A percentile compares a stretch with the other conserved stretches of the same genome.
phyloP scores from a whole-genome alignment of 2,888 invertebrate genomes.

The Automeris io region DNA sequence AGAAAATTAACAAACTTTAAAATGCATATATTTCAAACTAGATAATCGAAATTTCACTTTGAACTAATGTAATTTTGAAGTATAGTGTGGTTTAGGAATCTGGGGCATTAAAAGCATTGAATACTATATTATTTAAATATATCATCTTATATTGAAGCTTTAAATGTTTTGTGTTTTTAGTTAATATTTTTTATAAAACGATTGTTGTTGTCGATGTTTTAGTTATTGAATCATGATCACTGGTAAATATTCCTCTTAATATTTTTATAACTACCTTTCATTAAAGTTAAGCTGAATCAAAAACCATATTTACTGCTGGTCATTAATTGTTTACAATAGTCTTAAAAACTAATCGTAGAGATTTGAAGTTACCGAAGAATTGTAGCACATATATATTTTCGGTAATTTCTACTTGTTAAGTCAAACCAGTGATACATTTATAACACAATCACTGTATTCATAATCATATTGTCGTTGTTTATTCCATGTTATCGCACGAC shows the following conservation, averaged over 20 bases:
- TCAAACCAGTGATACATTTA: neutral
- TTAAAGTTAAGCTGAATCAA: neutral
- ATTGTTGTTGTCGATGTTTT: neutral
- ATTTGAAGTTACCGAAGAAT: neutral
- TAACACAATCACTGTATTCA: conserved; percentile 2
- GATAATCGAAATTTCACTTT: too few species aligned
- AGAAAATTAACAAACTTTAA: too few species aligned
- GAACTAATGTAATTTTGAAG: too few species aligned
- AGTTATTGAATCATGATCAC: neutral
- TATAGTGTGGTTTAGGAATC: too few species aligned
- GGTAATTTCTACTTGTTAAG: neutral
- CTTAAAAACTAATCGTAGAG: neutral
- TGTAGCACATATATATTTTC: neutral
- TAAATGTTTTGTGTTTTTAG: neutral
- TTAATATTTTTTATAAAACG: neutral
- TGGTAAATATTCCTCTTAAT: neutral
- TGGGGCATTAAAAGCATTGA: too few species aligned
- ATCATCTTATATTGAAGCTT: too few species aligned
- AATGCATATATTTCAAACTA: too few species aligned
- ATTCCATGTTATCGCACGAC: conserved; percentile 15
- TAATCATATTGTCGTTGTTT: conserved; percentile 3
- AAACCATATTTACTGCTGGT: neutral
- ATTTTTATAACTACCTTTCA: neutral
- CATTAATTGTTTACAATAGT: neutral
- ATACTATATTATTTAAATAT: too few species aligned